These are phyloP conservation scores for Erythrocercus mccallii DNA, from an alignment of 2,113 vertebrate species.

Conservation along the genomic window DNA sequence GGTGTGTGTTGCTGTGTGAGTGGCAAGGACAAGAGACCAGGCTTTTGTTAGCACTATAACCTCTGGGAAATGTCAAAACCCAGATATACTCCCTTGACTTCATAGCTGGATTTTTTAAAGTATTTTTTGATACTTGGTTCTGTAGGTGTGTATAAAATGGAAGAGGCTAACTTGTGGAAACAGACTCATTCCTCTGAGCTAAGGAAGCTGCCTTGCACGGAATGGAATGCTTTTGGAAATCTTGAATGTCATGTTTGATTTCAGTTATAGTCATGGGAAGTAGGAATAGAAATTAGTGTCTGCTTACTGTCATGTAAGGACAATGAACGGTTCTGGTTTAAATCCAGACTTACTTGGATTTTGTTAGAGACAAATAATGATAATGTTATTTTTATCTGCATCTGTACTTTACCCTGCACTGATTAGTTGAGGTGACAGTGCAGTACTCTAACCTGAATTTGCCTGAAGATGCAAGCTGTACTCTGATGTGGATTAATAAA, in stretches of 20 bases:
- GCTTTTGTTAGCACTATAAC: neutral
- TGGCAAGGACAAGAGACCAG: neutral
- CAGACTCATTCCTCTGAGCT: neutral
- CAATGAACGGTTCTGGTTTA: neutral
- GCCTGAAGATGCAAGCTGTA: neutral
- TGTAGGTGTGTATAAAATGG: neutral
- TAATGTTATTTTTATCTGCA: neutral
- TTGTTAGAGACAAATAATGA: neutral
- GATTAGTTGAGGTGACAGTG: neutral
- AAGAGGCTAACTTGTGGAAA: neutral
- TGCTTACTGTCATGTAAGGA: neutral
- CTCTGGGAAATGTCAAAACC: neutral
- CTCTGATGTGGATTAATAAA: neutral
- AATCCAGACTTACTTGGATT: neutral
- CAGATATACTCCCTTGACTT: neutral
- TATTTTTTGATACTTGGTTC: neutral
- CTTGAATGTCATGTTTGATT: neutral
- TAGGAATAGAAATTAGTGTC: neutral
- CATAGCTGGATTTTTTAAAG: accelerated
- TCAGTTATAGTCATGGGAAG: neutral
- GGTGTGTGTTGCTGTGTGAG: accelerated
- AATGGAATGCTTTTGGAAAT: neutral
- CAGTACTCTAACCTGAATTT: neutral
- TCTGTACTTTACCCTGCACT: neutral
- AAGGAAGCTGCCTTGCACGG: accelerated